Percentiles rank a stretch among this genome's conserved stretches.
Conservation (phyloP, 2,113 vertebrate species). For the Tragelaphus scriptus region DNA sequence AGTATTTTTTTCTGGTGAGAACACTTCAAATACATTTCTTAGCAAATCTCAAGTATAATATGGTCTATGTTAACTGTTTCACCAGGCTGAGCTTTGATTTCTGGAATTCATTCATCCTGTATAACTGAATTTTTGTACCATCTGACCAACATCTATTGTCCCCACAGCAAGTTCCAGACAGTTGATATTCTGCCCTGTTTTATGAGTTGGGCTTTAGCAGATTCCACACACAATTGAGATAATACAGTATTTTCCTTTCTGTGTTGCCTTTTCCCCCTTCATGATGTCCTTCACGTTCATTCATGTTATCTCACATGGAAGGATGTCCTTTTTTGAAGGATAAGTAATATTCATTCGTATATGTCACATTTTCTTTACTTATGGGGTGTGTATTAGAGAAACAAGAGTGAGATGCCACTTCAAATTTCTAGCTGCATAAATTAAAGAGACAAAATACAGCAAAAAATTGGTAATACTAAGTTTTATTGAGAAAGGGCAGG, state of each 20-base stretch:
- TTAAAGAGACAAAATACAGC: neutral
- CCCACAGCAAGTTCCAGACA: neutral
- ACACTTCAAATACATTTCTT: neutral
- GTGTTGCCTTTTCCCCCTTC: neutral
- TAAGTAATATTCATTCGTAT: neutral
- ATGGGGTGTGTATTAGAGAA: neutral
- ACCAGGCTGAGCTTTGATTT: neutral
- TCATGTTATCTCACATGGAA: neutral
- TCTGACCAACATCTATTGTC: neutral
- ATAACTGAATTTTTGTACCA: neutral
- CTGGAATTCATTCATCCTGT: neutral
- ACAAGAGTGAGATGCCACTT: neutral
- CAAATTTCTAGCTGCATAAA: neutral
- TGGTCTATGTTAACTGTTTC: neutral
- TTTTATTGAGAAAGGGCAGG: neutral
- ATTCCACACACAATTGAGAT: neutral
- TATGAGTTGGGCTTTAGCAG: neutral
- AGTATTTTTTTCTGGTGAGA: neutral
- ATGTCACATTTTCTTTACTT: neutral
- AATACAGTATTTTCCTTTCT: neutral
- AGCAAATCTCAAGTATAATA: neutral
- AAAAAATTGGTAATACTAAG: neutral
- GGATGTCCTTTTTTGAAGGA: neutral
- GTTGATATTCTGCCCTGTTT: neutral
- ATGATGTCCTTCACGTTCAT: neutral